phyloP scores from a whole-genome alignment of 2,113 vertebrate genomes.

The Eonycteris spelaea region DNA sequence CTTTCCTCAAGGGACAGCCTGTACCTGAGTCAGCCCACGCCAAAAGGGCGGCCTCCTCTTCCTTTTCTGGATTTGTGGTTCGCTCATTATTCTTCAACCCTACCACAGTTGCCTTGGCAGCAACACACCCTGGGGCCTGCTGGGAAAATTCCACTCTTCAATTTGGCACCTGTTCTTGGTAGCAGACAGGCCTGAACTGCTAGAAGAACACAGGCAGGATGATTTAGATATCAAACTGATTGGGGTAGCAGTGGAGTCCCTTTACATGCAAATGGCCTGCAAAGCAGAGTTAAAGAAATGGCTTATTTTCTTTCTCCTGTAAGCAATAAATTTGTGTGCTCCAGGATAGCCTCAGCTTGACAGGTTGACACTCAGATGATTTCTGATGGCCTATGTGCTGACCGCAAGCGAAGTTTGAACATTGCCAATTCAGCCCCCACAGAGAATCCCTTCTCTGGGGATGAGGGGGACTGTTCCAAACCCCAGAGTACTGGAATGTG shows the following conservation, averaged over 20 bases:
- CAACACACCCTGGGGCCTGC: conserved; percentile 40
- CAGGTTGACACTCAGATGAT: conserved; percentile 56
- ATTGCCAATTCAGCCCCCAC: conserved; percentile 62
- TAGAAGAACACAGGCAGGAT: background rate
- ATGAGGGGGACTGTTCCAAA: conserved; percentile 54
- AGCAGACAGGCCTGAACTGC: conserved; percentile 43
- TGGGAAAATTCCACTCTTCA: conserved; percentile 69
- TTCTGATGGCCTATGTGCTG: conserved; percentile 61
- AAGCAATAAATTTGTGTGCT: conserved; percentile 32
- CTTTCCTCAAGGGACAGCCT: conserved; percentile 64
- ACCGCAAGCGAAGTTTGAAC: conserved; percentile 44
- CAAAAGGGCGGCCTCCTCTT: conserved; percentile 46
- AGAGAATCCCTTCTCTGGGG: conserved; percentile 69
- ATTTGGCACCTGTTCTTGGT: conserved; percentile 69
- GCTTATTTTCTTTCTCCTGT: conserved; percentile 11
- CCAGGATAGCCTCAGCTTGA: conserved; percentile 56
- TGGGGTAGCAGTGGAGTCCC: background rate
- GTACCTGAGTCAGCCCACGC: conserved; percentile 42
- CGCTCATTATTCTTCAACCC: conserved; percentile 50
- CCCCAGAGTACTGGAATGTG: conserved; percentile 43
- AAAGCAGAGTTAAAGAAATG: background rate
- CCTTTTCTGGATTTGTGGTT: conserved; percentile 67
- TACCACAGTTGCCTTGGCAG: conserved; percentile 65
- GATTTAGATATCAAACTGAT: background rate
- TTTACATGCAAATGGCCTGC: background rate